Evolutionary conservation across 92 coral and sea anemone species (phyloP).

Genomic region (Isaurus tuberculatus): DNA sequence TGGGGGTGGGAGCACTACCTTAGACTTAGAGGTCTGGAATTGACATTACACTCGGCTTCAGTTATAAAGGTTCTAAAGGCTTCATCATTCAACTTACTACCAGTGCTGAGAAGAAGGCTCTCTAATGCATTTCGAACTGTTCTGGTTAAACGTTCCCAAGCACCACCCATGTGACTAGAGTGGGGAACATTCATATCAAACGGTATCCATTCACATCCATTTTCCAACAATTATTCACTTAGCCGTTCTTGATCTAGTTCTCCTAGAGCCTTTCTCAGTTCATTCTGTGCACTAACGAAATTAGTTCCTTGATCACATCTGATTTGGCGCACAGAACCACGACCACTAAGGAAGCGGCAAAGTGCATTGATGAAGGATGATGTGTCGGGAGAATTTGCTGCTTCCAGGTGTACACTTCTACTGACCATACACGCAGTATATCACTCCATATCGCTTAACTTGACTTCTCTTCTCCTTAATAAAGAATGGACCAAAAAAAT

Average conservation of each 20-base stretch:
- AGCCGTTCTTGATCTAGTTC: not conserved
- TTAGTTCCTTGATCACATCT: slow-evolving; percentile 1
- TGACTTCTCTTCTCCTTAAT: not conserved
- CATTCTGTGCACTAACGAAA: not conserved
- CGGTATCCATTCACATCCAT: too few relatives aligned
- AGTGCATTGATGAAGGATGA: not conserved
- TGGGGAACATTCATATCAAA: too few relatives aligned
- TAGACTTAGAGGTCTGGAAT: slow-evolving; percentile 10
- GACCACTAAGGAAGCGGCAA: not conserved
- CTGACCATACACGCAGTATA: not conserved
- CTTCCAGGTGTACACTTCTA: too few relatives aligned
- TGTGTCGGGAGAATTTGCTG: too few relatives aligned
- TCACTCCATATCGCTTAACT: slow-evolving; percentile 4
- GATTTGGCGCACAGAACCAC: not conserved
- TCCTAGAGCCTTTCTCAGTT: not conserved
- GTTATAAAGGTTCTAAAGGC: slow-evolving; percentile 35
- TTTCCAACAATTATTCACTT: not conserved
- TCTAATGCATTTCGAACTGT: slow-evolving; percentile 10
- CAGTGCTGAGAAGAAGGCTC: slow-evolving; percentile 9
- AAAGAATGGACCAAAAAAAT: not conserved
- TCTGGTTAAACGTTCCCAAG: not conserved
- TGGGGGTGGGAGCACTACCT: slow-evolving; percentile 14
- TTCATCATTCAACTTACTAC: slow-evolving; percentile 41
- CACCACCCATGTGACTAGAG: slow-evolving; percentile 23
- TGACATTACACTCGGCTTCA: slow-evolving; percentile 29